Evolutionary conservation across 2,888 invertebrate genomes (phyloP).

Genomic region (Rhagophthalmus giganteus): DNA sequence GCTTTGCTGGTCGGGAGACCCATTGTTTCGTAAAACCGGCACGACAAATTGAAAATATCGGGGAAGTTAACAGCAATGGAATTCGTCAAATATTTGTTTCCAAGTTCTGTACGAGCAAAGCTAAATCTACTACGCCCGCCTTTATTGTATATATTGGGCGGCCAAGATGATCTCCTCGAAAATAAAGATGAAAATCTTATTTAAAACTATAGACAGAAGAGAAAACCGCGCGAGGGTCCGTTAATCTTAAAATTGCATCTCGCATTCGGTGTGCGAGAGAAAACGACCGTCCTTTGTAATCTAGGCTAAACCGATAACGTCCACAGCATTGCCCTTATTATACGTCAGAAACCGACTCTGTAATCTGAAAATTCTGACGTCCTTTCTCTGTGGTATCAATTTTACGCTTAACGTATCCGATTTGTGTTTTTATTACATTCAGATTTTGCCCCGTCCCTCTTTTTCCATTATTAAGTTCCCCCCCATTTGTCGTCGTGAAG

Average conservation of each 20-base stretch:
- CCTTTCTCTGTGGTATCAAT: slow-evolving; percentile 12
- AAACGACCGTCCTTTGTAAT: slow-evolving; percentile 18
- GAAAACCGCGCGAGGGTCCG: slow-evolving; percentile 7
- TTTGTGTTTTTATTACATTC: slow-evolving; percentile 16
- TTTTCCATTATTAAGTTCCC: neutral
- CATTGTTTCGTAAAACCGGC: no score
- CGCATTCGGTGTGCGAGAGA: slow-evolving; percentile 10
- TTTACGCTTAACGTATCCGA: slow-evolving; percentile 17
- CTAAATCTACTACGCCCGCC: no score
- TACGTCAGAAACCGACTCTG: slow-evolving; percentile 11
- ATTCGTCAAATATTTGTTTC: no score
- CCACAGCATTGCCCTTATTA: slow-evolving; percentile 13
- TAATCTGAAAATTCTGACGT: slow-evolving; percentile 14
- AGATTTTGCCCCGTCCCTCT: slow-evolving; percentile 2
- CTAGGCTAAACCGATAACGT: slow-evolving; percentile 23
- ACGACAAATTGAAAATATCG: no score
- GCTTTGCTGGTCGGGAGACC: no score
- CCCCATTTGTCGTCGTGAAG: neutral
- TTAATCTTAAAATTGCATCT: slow-evolving; percentile 26
- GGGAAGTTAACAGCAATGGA: no score
- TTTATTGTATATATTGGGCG: no score
- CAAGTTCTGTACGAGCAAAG: no score
- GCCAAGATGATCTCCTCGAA: no score
- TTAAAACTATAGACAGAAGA: slow-evolving; percentile 6
- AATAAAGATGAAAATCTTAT: slow-evolving; percentile 7